Percentiles rank a stretch among this genome's conserved stretches.
Conservation (phyloP, 1,140 invertebrate genomes). For the Drosophila malerkotliana region DNA sequence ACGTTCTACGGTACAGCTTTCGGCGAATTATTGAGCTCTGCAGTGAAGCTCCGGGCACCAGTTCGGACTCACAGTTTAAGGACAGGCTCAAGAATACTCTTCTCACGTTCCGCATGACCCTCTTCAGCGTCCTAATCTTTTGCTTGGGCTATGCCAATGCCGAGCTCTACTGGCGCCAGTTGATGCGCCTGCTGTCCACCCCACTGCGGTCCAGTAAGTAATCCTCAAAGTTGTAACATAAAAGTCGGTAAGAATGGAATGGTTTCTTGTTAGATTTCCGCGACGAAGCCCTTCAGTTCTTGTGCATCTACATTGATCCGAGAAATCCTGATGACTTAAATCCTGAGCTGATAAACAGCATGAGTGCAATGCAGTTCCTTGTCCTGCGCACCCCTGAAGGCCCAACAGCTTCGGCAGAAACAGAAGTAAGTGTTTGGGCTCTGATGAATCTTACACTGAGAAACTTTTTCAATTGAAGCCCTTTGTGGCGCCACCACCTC, state of each 20-base stretch:
- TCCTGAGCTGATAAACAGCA: conserved; percentile 6
- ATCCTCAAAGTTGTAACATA: neutral
- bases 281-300: conserved; percentile 68
- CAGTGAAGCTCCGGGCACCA: conserved; percentile 56
- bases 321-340: conserved; percentile 53
- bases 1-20: conserved; percentile 63
- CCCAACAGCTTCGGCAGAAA: conserved; percentile 4
- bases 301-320: conserved; percentile 64
- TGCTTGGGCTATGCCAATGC: conserved; percentile 74
- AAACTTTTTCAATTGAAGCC: conserved; percentile 33
- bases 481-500: conserved; percentile 52
- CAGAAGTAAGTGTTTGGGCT: conserved; percentile 38
- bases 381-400: conserved; percentile 53
- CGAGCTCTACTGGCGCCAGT: conserved; percentile 70
- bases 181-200: conserved; percentile 58
- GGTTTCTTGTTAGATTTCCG: conserved; percentile 54
- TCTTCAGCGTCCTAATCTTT: conserved; percentile 69
- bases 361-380: conserved; percentile 72
- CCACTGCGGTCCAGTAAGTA: conserved; percentile 65
- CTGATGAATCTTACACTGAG: neutral
- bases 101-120: conserved; percentile 59
- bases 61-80: conserved; percentile 75
- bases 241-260: neutral
- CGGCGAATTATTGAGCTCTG: conserved; percentile 79
- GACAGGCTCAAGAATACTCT: conserved; percentile 82